These are phyloP conservation scores for Cylindroiulus punctatus DNA, from an alignment of 2,888 invertebrate genomes.

Conservation along the genomic window DNA sequence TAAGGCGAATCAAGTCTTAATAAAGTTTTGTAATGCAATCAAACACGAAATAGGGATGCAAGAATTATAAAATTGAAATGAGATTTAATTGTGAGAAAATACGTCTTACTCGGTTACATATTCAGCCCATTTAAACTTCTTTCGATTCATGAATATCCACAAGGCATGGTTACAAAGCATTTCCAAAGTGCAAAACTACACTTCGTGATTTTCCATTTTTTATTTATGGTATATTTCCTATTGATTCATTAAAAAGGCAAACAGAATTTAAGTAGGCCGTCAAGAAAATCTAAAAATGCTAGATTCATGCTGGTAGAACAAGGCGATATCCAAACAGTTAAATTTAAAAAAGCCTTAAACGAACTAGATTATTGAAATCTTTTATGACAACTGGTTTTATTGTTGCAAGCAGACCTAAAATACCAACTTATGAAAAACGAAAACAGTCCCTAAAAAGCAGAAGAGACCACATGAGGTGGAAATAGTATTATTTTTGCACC, in stretches of 20 bases:
- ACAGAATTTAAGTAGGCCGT: constrained; percentile 7
- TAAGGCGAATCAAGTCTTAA: no score
- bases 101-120: no score
- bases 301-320: background rate
- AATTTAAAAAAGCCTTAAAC: background rate
- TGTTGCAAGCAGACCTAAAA: background rate
- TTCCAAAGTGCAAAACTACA: background rate
- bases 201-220: background rate
- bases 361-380: background rate
- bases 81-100: no score
- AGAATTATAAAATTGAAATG: no score
- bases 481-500: background rate
- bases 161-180: no score
- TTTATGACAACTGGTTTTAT: constrained; percentile 37
- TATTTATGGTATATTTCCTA: background rate
- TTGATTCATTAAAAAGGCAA: background rate
- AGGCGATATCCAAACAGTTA: background rate
- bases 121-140: no score
- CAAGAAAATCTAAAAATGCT: background rate
- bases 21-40: no score
- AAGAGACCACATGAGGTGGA: background rate
- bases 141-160: no score
- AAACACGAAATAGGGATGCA: no score
- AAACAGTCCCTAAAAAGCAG: background rate
- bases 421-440: background rate